Percentiles rank a stretch among this genome's conserved stretches.
Conservation (phyloP, 37 sponge, comb jelly and placozoan genomes). For the Hexactinellida sp. region DNA sequence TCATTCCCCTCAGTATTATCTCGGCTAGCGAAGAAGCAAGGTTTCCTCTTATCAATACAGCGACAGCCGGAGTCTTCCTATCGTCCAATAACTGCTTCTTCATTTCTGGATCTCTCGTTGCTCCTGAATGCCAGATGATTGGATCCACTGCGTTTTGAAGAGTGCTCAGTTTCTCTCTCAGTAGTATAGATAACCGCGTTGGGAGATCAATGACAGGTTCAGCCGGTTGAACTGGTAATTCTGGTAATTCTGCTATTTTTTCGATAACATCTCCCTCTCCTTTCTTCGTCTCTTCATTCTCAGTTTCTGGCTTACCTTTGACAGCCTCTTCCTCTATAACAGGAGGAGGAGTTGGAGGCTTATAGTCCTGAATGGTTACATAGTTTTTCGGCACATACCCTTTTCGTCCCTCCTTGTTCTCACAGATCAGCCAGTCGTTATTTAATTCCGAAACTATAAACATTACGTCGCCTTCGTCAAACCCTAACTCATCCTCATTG, state of each 20-base stretch:
- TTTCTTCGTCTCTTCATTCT: not conserved
- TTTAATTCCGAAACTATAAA: not conserved
- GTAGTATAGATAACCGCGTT: not conserved
- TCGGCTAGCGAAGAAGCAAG: not conserved
- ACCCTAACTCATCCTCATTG: not conserved
- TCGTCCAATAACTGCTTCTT: not conserved
- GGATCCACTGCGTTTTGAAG: not conserved
- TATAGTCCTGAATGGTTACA: not conserved
- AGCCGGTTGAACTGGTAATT: not conserved
- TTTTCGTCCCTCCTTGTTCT: not conserved
- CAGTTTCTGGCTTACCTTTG: not conserved
- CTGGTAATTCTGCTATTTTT: not conserved
- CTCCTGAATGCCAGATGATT: slow-evolving; percentile 1
- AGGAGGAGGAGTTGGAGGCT: not conserved
- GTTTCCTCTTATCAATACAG: not conserved
- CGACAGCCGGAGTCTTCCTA: not conserved
- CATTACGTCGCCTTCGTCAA: not conserved
- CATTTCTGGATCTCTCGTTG: not conserved
- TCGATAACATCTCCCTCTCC: not conserved
- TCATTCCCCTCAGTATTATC: not conserved
- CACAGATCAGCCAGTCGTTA: not conserved
- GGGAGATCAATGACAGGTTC: not conserved
- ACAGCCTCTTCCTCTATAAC: not conserved
- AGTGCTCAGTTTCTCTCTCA: not conserved
- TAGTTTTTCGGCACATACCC: not conserved